These are phyloP conservation scores for Aphodius granarius DNA, from an alignment of 2,888 invertebrate genomes.

Conservation along the genomic window DNA sequence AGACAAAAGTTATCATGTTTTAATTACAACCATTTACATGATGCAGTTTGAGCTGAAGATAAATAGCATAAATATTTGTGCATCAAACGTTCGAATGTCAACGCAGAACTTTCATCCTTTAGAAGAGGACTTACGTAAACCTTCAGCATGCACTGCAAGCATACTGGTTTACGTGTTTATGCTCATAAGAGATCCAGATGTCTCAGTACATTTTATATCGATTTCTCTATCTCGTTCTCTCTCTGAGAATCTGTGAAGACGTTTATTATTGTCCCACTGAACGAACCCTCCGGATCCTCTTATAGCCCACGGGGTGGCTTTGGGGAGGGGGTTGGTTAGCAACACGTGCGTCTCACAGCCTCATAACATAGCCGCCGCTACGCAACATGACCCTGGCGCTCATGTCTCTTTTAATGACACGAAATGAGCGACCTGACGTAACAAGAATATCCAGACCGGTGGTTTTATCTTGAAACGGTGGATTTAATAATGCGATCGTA, in stretches of 20 bases:
- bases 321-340: background rate
- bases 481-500: background rate
- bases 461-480: background rate
- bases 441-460: background rate
- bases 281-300: background rate
- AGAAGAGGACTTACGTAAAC: background rate
- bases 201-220: conserved; percentile 4
- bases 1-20: no score
- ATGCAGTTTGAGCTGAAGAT: no score
- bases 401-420: background rate
- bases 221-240: conserved; percentile 10
- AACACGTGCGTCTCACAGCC: background rate
- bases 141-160: background rate
- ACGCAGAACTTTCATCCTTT: background rate
- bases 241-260: background rate
- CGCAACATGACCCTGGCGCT: background rate
- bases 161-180: background rate
- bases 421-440: background rate
- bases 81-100: no score
- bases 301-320: background rate
- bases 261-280: background rate
- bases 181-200: background rate
- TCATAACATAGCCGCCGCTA: background rate
- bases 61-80: no score
- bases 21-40: no score